Base-by-base conservation (phyloP, 2,113 vertebrate species). In the Psittacus erithacus region DNA sequence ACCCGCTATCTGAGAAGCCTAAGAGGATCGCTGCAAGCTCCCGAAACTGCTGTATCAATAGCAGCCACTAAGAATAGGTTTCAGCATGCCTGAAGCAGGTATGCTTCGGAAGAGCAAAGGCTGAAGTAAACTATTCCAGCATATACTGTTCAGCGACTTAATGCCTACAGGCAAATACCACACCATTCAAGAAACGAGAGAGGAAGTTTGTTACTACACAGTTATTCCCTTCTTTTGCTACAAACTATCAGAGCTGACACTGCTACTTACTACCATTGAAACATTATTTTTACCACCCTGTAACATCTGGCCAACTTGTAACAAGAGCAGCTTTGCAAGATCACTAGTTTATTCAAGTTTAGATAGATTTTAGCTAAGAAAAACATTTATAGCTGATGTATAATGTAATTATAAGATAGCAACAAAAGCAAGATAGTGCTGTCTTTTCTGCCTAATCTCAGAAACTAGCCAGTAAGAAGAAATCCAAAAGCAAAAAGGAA, bases 91-190 rank as follows among this genome's bases (percentile, higher is more conserved):
- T 79, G 69, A 39, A 88, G 69, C 77, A 67, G 67, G 44, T 65
- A 64, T 2, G 7, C 33, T 62, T 19, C 82, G 65, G 63, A 76
- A 31, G 19, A 91, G 47, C 57, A 68, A 82, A 57, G 44, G 63
- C 87, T 90, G 52, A 73, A 87, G 44, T 39, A 78, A 95, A 90
- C 31, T 69, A 69, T 41, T 57, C 23, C 57, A 92, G 74, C 35
- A 60, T 23, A 44, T 7, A 70, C 77, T 50, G 85, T 38, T 92
- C 59, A 82, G 41, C 41, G 65, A 92, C 39, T 91, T 85, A 23
- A 47, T 14, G 74, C 84, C 87, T 80, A 69, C 84, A 77, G 91
- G 91, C 75, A 91, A 92, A 90, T 67, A 88, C 67, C 64, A 79
- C 8, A 17, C 15, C 10, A 31, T 12, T 65, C 47, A 87, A 69